Conservation (phyloP, 2,888 invertebrate species). For the Hirtodrosophila confusa region DNA sequence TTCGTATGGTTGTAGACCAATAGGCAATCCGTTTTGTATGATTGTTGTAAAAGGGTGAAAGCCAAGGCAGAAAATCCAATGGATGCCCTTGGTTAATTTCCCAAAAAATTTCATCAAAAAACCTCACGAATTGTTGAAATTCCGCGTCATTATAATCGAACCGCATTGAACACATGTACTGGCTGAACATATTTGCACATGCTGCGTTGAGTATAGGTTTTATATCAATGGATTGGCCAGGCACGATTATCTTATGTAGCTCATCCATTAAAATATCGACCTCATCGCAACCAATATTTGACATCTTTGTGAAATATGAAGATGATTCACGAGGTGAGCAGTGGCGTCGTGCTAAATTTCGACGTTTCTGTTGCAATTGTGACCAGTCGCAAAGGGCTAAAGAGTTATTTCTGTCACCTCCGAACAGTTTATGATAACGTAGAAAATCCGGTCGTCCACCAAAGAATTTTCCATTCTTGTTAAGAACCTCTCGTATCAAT, state of each 20-base stretch:
- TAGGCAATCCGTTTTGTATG: conserved; percentile 88
- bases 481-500: conserved; percentile 90
- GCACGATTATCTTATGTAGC: conserved; percentile 84
- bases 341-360: conserved; percentile 91
- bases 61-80: conserved; percentile 93
- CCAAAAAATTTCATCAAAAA: conserved; percentile 95
- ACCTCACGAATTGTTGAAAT: conserved; percentile 88
- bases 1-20: conserved; percentile 89
- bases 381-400: conserved; percentile 95
- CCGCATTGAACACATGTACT: conserved; percentile 92
- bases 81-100: conserved; percentile 96
- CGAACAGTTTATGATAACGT: conserved; percentile 92
- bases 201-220: conserved; percentile 90
- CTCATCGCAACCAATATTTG: conserved; percentile 88
- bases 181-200: conserved; percentile 93
- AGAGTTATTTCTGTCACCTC: conserved; percentile 93
- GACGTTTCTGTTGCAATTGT: conserved; percentile 90
- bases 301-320: conserved; percentile 89
- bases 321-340: conserved; percentile 92
- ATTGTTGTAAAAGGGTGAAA: conserved; percentile 89
- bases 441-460: conserved; percentile 93
- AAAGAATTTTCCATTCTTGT: conserved; percentile 92
- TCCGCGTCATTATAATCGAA: conserved; percentile 89
- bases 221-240: conserved; percentile 85
- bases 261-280: conserved; percentile 87